phyloP scores from a whole-genome alignment of 37 sponge, comb jelly and placozoan species.

The Agelas oroides region DNA sequence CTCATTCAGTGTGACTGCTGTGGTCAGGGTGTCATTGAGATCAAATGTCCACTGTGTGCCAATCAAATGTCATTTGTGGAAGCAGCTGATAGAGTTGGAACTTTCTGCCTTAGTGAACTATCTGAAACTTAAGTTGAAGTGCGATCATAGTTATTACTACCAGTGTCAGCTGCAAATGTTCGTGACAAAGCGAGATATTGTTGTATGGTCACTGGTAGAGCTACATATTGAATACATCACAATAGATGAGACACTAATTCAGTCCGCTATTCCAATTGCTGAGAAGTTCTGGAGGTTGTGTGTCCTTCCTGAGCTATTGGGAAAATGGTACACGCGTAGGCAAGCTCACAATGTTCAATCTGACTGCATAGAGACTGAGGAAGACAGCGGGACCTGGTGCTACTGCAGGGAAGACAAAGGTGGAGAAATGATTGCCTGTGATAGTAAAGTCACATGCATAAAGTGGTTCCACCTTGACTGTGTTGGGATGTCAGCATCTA shows the following conservation, averaged over 20 bases:
- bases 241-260: constrained; percentile 10
- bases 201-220: constrained; percentile 42
- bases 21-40: constrained; percentile 47
- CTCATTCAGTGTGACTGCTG: constrained; percentile 36
- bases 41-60: constrained; percentile 35
- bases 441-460: constrained; percentile 22
- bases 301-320: constrained; percentile 54
- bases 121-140: background rate
- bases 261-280: constrained; percentile 16
- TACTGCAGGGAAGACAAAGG: constrained; percentile 38
- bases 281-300: constrained; percentile 15
- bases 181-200: constrained; percentile 30
- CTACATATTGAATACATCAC: constrained; percentile 43
- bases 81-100: background rate
- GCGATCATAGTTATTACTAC: constrained; percentile 32
- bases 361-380: constrained; percentile 8
- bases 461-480: constrained; percentile 54
- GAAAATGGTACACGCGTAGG: constrained; percentile 47
- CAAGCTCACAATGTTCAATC: background rate
- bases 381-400: constrained; percentile 55
- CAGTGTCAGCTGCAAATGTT: constrained; percentile 56
- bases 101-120: constrained; percentile 25
- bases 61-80: constrained; percentile 2
- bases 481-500: background rate
- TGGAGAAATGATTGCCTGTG: constrained; percentile 60